Evolutionary conservation across 2,888 invertebrate genomes (phyloP).

Genomic region (Bellardia bayeri): DNA sequence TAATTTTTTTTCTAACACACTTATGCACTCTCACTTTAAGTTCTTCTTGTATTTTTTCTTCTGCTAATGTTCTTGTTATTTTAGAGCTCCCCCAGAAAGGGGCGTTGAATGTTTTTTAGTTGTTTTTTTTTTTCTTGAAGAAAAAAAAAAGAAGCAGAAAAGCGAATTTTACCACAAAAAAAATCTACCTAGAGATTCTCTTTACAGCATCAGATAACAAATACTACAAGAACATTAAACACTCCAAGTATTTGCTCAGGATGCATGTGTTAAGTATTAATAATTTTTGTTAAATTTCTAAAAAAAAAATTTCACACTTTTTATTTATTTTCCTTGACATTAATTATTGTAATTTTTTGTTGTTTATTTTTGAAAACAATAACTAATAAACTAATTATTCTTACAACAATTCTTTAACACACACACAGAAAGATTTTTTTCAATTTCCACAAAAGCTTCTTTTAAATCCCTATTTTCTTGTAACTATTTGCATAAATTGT

Average conservation of each 20-base stretch:
- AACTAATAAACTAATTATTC: neutral
- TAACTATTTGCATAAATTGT: no score
- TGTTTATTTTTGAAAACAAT: constrained; percentile 21
- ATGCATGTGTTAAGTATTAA: constrained; percentile 25
- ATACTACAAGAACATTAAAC: constrained; percentile 1
- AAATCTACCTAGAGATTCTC: constrained; percentile 37
- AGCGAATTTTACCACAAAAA: constrained; percentile 40
- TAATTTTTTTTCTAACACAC: constrained; percentile 28
- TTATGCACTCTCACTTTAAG: constrained; percentile 22
- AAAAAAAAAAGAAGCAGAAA: constrained; percentile 3
- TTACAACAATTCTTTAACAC: neutral
- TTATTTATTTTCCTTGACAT: constrained; percentile 46
- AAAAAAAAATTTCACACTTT: constrained; percentile 1
- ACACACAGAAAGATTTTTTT: neutral
- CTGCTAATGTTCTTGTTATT: constrained; percentile 38
- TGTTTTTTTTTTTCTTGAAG: neutral
- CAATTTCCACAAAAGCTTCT: no score
- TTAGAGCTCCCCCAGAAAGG: constrained; percentile 64
- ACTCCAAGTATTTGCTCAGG: neutral
- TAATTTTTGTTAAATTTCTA: neutral
- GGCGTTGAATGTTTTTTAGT: constrained; percentile 58
- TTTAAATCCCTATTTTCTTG: no score
- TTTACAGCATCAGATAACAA: constrained; percentile 14
- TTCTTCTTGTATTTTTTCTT: constrained; percentile 30
- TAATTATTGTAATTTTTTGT: constrained; percentile 23